Evolutionary conservation across 2,888 invertebrate genomes (phyloP).

Genomic region (Steromphala cineraria): DNA sequence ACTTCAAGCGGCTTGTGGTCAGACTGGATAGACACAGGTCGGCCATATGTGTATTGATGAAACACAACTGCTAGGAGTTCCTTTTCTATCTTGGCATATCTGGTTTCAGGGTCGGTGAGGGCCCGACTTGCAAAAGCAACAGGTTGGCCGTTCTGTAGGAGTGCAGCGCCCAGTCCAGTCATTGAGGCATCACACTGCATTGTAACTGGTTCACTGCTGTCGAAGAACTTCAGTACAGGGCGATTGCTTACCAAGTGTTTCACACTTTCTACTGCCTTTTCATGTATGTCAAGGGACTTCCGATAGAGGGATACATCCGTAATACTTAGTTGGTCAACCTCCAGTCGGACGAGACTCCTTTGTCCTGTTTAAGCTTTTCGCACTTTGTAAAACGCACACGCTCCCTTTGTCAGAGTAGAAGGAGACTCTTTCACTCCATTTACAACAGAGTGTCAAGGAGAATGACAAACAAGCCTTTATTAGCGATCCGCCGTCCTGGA

Average conservation of each 20-base stretch:
- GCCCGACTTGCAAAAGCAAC: constrained; percentile 38
- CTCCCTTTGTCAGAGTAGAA: no score
- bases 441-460: no score
- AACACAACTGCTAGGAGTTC: constrained; percentile 41
- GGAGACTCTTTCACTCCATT: no score
- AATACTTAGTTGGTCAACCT: no score
- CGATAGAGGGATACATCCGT: no score
- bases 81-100: constrained; percentile 45
- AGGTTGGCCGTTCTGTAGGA: constrained; percentile 37
- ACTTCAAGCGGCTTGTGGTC: constrained; percentile 39
- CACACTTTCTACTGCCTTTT: constrained; percentile 26
- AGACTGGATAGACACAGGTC: constrained; percentile 21
- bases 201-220: constrained; percentile 22
- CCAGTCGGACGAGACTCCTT: no score
- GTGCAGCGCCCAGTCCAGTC: no score
- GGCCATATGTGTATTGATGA: constrained; percentile 39
- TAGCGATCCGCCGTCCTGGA: no score
- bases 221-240: constrained; percentile 31
- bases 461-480: no score
- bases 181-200: constrained; percentile 38
- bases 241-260: no score
- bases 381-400: no score
- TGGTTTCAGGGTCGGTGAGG: constrained; percentile 21
- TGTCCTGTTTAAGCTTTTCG: no score
- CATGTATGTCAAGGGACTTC: constrained; percentile 26